Conservation (phyloP, 2,113 vertebrate genomes). For the Erpornis zantholeuca region DNA sequence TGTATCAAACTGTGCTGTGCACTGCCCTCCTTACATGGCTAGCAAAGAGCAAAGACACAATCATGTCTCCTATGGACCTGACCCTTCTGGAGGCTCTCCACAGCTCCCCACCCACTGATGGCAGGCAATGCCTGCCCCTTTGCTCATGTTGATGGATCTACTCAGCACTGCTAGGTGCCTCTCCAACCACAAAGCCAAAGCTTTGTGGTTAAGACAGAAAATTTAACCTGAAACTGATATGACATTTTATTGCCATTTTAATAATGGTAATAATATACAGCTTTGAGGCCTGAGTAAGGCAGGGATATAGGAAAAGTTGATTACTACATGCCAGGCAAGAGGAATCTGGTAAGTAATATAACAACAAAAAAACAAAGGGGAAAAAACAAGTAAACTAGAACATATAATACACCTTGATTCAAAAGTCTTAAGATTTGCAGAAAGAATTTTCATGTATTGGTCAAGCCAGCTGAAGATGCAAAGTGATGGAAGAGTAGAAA, state of each 20-base stretch:
- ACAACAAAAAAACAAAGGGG: not conserved
- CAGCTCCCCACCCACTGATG: accelerated
- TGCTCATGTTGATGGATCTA: not conserved
- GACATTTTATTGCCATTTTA: not conserved
- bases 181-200: not conserved
- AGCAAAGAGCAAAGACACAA: not conserved
- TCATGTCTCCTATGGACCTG: not conserved
- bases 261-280: not conserved
- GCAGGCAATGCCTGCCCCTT: not conserved
- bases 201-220: not conserved
- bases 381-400: not conserved
- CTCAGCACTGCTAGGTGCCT: not conserved
- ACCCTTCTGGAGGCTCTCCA: not conserved
- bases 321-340: not conserved
- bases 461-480: not conserved
- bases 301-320: not conserved
- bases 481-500: not conserved
- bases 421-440: not conserved
- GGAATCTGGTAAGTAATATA: not conserved
- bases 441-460: not conserved
- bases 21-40: not conserved
- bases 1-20: too few relatives aligned
- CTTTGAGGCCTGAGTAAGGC: not conserved
- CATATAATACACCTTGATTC: not conserved
- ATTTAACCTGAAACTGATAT: not conserved